phyloP scores from a whole-genome alignment of 2,797 vertebrate genomes.

The Pipistrellus nathusii region DNA sequence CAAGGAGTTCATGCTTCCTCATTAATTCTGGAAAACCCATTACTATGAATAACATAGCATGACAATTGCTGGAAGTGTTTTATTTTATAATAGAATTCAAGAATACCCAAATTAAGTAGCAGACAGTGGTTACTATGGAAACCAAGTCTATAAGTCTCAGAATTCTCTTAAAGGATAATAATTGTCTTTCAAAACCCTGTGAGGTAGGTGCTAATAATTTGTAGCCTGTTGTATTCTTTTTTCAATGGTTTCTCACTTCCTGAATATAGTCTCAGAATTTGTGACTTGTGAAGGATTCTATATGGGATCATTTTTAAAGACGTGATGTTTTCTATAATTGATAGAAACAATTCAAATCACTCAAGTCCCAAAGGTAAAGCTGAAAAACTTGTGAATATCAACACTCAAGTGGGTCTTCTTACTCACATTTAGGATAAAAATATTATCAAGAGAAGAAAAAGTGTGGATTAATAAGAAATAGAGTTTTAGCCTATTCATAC shows the following conservation, averaged over 20 bases:
- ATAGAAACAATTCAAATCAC: background rate
- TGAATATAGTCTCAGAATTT: background rate
- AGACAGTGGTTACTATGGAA: constrained; percentile 42
- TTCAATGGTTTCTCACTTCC: background rate
- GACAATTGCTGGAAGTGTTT: constrained; percentile 78
- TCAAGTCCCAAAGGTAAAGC: background rate
- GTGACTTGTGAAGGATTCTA: background rate
- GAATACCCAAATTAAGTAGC: constrained; percentile 57
- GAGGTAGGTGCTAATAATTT: constrained; percentile 31
- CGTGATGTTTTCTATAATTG: background rate
- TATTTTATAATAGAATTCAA: constrained; percentile 61
- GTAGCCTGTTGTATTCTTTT: background rate
- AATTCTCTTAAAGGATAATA: constrained; percentile 32
- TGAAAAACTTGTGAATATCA: background rate
- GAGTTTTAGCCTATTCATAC: background rate
- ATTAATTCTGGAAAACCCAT: constrained; percentile 72
- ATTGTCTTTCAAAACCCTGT: background rate
- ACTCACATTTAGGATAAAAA: background rate
- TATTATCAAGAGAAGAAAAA: background rate
- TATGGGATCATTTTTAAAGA: background rate
- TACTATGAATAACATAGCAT: constrained; percentile 25
- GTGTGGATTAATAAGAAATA: background rate
- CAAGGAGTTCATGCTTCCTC: constrained; percentile 76
- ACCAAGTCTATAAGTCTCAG: background rate
- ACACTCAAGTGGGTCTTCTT: background rate